Base-by-base conservation (phyloP, 2,888 invertebrate species). In the Myopa testacea region DNA sequence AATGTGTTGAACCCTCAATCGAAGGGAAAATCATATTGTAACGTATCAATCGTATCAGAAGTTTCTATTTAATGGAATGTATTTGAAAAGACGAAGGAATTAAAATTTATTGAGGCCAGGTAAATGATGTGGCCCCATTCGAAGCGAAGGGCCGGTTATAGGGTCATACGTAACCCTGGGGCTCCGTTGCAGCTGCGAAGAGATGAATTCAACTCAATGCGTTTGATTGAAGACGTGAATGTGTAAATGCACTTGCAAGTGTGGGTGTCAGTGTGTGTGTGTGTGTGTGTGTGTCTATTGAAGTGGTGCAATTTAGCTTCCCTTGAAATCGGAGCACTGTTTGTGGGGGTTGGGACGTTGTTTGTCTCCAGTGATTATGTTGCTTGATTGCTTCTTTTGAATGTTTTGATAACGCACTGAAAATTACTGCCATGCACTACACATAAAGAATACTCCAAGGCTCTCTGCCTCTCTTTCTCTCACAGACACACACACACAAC, bases 311-410 rank as follows among this genome's bases (percentile, higher is more conserved):
- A 26, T 26, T 62, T 62, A 26, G 12, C 62, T 62, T 34, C 4
- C 8, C 26, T 26, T 26, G 26, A 8, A n/a, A 10, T 19, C 62
- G 26, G 2, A 26, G 19, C 4, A 1, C 1, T 71, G 72, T 40
- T 4, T 72, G 37, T 50, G 63, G 34, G 55, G 16, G 14, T 6
- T 72, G n/a, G 10, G 5, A 60, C n/a, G 14, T 16, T 38, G 55
- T 68, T 34, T 65, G 75, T 73, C 67, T 77, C 73, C 52, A 70
- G 76, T 79, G 79, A 82, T 82, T 82, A 80, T 81, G 79, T 72
- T 77, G 80, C 81, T 80, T 81, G 81, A 82, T 82, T 82, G 81
- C 81, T 80, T 80, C 81, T 82, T 82, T 82, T 81, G 79, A 80
- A 69, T 58, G 55, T 58, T 75, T 67, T 68, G 67, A 75, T 68